These are phyloP conservation scores for Drosophila robusta DNA, from an alignment of 2,888 invertebrate species.

Conservation along the genomic window DNA sequence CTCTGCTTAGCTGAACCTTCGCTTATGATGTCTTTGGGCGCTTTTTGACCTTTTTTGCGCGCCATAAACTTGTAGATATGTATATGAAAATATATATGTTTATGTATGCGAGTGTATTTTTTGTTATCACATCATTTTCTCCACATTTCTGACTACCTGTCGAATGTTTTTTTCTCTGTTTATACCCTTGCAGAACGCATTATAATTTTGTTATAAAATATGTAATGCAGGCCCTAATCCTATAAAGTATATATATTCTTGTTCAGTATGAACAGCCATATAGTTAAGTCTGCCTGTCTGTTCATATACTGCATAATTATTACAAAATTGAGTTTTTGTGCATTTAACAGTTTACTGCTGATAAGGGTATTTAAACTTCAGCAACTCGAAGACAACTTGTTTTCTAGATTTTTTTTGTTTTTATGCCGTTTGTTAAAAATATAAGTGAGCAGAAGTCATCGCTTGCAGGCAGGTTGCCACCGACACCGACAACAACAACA, in stretches of 20 bases:
- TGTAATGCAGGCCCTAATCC: too few relatives aligned
- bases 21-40: slow-evolving; percentile 79
- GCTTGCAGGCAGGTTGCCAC: slow-evolving; percentile 56
- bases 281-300: too few relatives aligned
- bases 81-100: slow-evolving; percentile 20
- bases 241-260: too few relatives aligned
- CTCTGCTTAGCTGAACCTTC: slow-evolving; percentile 59
- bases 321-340: too few relatives aligned
- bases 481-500: slow-evolving; percentile 7
- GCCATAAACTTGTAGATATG: slow-evolving; percentile 55
- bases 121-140: slow-evolving; percentile 76
- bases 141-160: slow-evolving; percentile 70
- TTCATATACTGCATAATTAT: too few relatives aligned
- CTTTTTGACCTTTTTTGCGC: slow-evolving; percentile 63
- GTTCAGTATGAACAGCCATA: too few relatives aligned
- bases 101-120: slow-evolving; percentile 21
- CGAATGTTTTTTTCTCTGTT: slow-evolving; percentile 55
- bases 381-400: not conserved
- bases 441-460: slow-evolving; percentile 70
- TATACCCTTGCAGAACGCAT: not conserved
- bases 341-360: not conserved
- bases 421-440: slow-evolving; percentile 70
- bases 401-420: not conserved
- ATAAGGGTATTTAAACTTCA: not conserved
- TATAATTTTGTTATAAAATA: too few relatives aligned